Evolutionary conservation across 2,797 vertebrate genomes (phyloP).

Genomic region (Lerista edwardsae): DNA sequence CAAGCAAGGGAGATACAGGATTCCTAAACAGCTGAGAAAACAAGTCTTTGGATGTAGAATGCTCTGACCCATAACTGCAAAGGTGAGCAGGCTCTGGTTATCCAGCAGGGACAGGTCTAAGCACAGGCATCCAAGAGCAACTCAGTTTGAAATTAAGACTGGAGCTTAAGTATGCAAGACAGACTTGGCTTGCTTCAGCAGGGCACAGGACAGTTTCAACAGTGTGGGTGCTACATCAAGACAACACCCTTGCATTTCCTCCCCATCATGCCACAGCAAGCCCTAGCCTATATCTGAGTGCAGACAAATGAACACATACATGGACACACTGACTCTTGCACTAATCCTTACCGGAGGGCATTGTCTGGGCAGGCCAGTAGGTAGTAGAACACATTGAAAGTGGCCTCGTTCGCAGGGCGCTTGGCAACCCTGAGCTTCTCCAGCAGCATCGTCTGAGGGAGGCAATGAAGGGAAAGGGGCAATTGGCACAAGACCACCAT

Average conservation of each 20-base stretch:
- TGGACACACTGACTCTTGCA: too few species aligned
- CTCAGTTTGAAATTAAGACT: too few species aligned
- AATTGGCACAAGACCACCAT: too few species aligned
- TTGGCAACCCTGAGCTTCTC: conserved; percentile 91
- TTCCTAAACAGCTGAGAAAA: neutral
- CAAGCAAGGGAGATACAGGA: too few species aligned
- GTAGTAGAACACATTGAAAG: conserved; percentile 96
- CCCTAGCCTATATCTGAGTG: neutral
- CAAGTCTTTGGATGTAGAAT: neutral
- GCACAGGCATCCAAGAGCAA: neutral
- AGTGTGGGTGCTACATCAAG: neutral
- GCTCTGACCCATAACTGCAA: neutral
- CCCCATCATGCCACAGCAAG: neutral
- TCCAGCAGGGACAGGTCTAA: too few species aligned
- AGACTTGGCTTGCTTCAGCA: neutral
- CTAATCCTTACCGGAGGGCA: conserved; percentile 83
- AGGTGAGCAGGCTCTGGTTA: neutral
- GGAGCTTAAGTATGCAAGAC: too few species aligned
- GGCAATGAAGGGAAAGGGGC: neutral
- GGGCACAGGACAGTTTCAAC: neutral
- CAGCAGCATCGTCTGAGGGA: conserved; percentile 91
- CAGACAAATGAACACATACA: neutral
- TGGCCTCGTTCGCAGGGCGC: conserved; percentile 85
- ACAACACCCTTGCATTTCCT: too few species aligned
- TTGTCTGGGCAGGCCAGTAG: conserved; percentile 91